Base-by-base conservation (phyloP, 1,140 invertebrate genomes). In the Arctopsyche grandis region DNA sequence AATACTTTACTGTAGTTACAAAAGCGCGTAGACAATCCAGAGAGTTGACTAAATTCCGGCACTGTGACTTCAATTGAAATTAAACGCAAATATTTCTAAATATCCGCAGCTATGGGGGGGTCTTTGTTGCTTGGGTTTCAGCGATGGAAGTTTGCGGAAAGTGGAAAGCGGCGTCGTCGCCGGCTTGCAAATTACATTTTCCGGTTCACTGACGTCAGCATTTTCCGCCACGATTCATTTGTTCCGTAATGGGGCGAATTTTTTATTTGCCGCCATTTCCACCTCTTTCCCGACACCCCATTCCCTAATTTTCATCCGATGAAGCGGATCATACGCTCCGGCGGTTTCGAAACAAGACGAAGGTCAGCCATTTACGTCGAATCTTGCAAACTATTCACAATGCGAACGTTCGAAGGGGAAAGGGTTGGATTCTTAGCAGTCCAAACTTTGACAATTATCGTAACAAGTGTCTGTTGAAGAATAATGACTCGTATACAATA, bases 221-320 rank as follows among this genome's bases (percentile, higher is more conserved):
- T 66, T 66, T 66, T 66, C 63, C 63, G 24, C 22, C 63, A 66
- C 63, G 63, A 66, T 66, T 66, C 63, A 66, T 66, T 66, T 66
- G 63, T 22, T 22, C 5, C 63, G 63, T 66, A 66, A 66, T 66
- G 22, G 63, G 24, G 63, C 58, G 21, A 19, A 60, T 60, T 60
- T 60, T 60, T 22, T 10, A 21, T 22, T 19, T 19, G 1, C 9
- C 19, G 9, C 16, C 58, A 4, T 60, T 60, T 16, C 58, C n/a
- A 19, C n/a, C 58, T 60, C 21, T 1, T 21, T 16, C 3, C 16
- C 10, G 4, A 14, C 48, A 52, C 48, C 48, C 10, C 48, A 14
- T 52, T 52, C 48, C 48, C 48, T 52, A 14, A 14, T 52, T 52
- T 52, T 52, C 16, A 52, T 14, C 10, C 16, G 48, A 14, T 52